Base-by-base conservation (phyloP, 2,888 invertebrate species). In the Plagodis dolabraria region DNA sequence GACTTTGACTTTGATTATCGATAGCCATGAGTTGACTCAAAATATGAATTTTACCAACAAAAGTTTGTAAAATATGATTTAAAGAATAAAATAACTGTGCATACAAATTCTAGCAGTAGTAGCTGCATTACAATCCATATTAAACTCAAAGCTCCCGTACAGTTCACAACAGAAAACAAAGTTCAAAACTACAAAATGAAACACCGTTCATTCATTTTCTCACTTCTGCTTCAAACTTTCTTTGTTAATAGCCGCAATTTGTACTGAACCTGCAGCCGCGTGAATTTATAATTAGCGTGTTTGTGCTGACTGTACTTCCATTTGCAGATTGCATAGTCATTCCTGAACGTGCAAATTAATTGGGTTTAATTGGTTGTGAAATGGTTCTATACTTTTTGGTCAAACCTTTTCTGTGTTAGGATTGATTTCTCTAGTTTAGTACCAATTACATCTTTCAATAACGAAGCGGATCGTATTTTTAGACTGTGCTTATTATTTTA, bases 241-340 rank as follows among this genome's bases (percentile, higher is more conserved):
- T 22, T 6, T 12, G 53, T 51, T 43, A 59, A 54, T 53, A 45
- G 10, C 43, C 38, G 11, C 48, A 53, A 52, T 52, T 51, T 43
- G 46, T 35, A 38, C 54, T 35, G 57, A 12, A 59, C 36, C 48
- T 49, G 40, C 22, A 53, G 53, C 53, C n/a, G 36, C 48, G 60
- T 40, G 48, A 54, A 60, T 63, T 56, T 60, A 50, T 67, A 67
- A 67, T 63, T 59, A 61, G 47, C 36, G 53, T 50, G 47, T 60
- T 9, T 9, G 52, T 43, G 38, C 63, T 57, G 55, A 53, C 57
- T 52, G 54, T 61, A 59, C 65, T 56, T 47, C 7, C 6, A 2
- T 34, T 55, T 49, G 36, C 33, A 7, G 56, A 10, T 46, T 52
- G 64, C 58, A 56, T 38, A 58, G 55, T 47, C 56, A 44, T 56